Conservation (phyloP, 2,113 vertebrate genomes). For the Gadus chalcogrammus region DNA sequence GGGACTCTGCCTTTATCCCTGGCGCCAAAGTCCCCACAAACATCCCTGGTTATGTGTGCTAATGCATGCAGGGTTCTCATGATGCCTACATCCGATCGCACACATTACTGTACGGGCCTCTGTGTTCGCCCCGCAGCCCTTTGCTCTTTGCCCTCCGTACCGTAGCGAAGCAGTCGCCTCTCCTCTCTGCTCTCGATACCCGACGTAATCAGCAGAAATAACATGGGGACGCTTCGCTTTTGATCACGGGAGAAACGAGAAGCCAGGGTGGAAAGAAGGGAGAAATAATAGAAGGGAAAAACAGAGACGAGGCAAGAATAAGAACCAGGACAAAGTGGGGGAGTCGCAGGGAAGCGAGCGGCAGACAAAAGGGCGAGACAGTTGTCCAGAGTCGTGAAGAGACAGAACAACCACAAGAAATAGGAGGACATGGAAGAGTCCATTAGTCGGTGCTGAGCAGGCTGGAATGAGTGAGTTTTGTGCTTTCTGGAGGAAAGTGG, state of each 20-base stretch:
- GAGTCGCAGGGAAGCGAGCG: background rate
- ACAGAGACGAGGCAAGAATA: background rate
- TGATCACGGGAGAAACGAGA: background rate
- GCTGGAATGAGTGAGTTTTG: too few species aligned
- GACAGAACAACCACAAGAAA: too few species aligned
- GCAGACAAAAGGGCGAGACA: background rate
- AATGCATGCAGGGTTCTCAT: background rate
- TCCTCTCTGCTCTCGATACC: background rate
- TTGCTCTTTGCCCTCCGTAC: too few species aligned
- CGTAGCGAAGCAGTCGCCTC: background rate
- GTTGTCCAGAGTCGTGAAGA: background rate
- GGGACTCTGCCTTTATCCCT: background rate
- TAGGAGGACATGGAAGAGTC: too few species aligned
- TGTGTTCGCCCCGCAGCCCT: too few species aligned
- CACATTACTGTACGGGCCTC: too few species aligned
- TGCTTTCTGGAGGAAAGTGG: too few species aligned
- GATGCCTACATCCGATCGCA: too few species aligned
- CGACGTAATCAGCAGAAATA: conserved; percentile 2
- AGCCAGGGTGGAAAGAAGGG: background rate
- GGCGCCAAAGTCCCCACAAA: too few species aligned
- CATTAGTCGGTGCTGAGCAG: too few species aligned
- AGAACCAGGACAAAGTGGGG: background rate
- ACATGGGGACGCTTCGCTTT: background rate
- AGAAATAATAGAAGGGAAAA: background rate
- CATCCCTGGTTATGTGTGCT: background rate